Conservation (phyloP, 2,888 invertebrate genomes). For the Drosophila nr. perissopoda region DNA sequence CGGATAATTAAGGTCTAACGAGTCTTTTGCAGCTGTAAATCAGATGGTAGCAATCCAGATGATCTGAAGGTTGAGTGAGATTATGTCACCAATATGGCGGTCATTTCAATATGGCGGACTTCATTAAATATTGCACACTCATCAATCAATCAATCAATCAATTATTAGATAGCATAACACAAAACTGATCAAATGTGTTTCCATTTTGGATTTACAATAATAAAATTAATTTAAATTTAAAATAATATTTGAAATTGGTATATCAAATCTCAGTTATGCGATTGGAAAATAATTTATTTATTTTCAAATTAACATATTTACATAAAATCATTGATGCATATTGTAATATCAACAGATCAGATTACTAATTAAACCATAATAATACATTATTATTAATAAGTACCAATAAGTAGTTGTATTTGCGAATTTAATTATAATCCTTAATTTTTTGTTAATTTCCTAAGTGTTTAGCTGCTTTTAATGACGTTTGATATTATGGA, state of each 20-base stretch:
- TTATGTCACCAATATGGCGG: conserved; percentile 32
- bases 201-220: not conserved
- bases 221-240: not conserved
- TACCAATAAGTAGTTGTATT: not conserved
- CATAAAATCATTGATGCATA: not conserved
- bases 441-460: not conserved
- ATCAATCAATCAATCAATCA: conserved; percentile 16
- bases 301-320: not conserved
- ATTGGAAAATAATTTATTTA: not conserved
- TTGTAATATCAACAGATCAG: not conserved
- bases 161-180: not conserved
- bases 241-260: not conserved
- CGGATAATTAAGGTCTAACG: not conserved
- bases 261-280: not conserved
- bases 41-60: conserved; percentile 24
- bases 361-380: not conserved
- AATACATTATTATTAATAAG: not conserved
- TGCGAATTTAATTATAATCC: not conserved
- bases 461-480: conserved; percentile 1
- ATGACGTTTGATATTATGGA: not conserved
- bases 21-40: not conserved
- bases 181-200: not conserved
- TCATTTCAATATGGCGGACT: conserved; percentile 27
- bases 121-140: not conserved
- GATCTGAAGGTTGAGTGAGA: conserved; percentile 30